phyloP scores from a whole-genome alignment of 2,797 vertebrate species.

The Sphenodon punctatus region DNA sequence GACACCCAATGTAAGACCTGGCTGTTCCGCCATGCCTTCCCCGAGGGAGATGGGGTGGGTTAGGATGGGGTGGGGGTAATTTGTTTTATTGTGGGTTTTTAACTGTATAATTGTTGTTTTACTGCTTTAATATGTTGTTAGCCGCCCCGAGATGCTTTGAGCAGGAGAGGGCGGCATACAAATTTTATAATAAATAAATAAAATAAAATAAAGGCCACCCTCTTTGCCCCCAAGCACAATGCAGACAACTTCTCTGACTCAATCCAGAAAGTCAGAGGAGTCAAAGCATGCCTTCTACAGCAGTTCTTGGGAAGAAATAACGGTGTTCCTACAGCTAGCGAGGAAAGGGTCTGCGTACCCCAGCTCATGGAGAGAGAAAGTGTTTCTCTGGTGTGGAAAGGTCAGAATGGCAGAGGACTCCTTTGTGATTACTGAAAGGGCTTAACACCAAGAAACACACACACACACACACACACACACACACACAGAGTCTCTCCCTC shows the following conservation, averaged over 20 bases:
- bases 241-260: neutral
- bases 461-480: neutral
- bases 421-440: neutral
- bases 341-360: neutral
- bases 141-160: no score
- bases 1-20: no score
- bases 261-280: accelerated
- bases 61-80: no score
- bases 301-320: neutral
- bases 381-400: conserved; percentile 52
- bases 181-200: no score
- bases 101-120: no score
- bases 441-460: neutral
- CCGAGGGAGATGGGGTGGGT: no score
- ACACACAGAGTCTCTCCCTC: conserved; percentile 57
- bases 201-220: neutral
- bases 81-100: no score
- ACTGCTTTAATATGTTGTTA: no score
- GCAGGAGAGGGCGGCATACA: no score
- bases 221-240: neutral
- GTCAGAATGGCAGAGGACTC: neutral
- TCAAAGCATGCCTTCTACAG: neutral
- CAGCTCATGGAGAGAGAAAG: conserved; percentile 40
- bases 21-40: no score
- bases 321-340: neutral